Percentiles rank a stretch among this genome's conserved stretches.
These are phyloP conservation scores for Alsophila aescularia DNA, from an alignment of 2,888 invertebrate species.

Conservation along the genomic window DNA sequence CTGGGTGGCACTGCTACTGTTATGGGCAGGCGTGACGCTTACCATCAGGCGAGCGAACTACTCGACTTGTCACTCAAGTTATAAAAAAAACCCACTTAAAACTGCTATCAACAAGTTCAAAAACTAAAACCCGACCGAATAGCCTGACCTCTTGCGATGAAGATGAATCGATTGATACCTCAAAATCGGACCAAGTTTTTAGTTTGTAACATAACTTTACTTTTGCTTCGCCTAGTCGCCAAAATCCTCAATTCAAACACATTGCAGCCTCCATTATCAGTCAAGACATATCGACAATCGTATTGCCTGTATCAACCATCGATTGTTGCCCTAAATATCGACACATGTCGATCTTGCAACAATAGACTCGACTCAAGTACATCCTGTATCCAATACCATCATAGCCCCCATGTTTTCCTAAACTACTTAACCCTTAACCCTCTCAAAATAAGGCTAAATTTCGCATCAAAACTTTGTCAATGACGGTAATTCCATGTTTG, in stretches of 20 bases:
- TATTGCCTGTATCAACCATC: constrained; percentile 45
- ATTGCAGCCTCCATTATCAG: constrained; percentile 23
- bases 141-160: no score
- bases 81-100: no score
- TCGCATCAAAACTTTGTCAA: constrained; percentile 22
- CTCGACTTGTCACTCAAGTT: no score
- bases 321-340: constrained; percentile 63
- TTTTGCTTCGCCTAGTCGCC: no score
- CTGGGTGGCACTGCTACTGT: no score
- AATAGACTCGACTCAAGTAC: constrained; percentile 61
- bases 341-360: constrained; percentile 74
- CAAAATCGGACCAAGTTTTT: no score
- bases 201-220: no score
- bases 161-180: no score
- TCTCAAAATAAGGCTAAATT: constrained; percentile 39
- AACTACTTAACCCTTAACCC: constrained; percentile 34
- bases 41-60: no score
- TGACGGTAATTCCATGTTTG: constrained; percentile 26
- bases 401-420: constrained; percentile 28
- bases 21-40: no score
- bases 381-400: constrained; percentile 58
- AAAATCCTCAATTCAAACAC: constrained; percentile 19
- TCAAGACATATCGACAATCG: constrained; percentile 39
- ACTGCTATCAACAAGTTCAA: no score
- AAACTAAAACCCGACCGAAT: no score